Evolutionary conservation across 2,797 vertebrate species (phyloP), one percentile per base, ranked within the genome.

Genomic region (Adelosebastes latens): DNA sequence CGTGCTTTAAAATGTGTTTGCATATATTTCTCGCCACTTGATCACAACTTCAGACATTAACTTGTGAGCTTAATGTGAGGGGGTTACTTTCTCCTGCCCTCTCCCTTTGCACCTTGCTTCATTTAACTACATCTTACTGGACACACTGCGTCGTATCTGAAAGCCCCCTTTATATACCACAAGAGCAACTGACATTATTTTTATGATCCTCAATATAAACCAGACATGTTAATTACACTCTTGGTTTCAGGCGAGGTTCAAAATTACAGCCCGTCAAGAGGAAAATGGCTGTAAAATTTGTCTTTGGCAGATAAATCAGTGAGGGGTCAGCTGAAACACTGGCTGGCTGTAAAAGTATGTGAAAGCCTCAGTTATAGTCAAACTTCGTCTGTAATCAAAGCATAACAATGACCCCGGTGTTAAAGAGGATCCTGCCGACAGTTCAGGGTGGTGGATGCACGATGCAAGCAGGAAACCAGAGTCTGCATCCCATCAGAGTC

Each of bases 251-350:
- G 34, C 62, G 3, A 59, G 34, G 69, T 79, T 81, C 64, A 62
- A 52, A 77, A 77, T 87, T 84, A 81, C 77, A 78, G 36, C 72
- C 29, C 29, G 1, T 89, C 79, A 74, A 66, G 77, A 82, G 64
- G 72, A 73, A 82, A 82, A 85, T 63, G 77, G 89, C 77, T 46
- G 63, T 87, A 83, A 87, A 92, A 64, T 85, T 81, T 80, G 87
- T 85, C 88, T 90, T 87, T 83, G 84, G 65, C 49, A 75, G 69
- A 87, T 75, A 70, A 85, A 75, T 87, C 77, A 70, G 62, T 77
- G 65, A 64, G 87, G 87, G 84, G 84, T 87, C 86, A 89, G 46
- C 56, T 55, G 64, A 62, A 78, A 74, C 75, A 36, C 34, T 34
- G 16, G 8, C 22, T 24, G 60, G 74, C 49, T 58, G 25, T 79